phyloP scores from a whole-genome alignment of 2,113 vertebrate genomes.

The Phasianus colchicus region DNA sequence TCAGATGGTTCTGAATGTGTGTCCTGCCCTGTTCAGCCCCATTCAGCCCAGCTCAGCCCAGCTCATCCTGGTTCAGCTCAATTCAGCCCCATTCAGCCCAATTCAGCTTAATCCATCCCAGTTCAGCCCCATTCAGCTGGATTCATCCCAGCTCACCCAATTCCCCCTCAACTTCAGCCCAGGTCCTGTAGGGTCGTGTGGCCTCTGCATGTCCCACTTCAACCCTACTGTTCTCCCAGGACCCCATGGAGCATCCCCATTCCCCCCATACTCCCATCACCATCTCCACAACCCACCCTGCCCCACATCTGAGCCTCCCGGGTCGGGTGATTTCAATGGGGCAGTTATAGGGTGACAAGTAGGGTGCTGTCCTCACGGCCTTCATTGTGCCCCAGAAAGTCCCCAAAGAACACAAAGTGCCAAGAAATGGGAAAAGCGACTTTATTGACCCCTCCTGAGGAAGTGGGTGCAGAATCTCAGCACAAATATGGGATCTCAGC shows the following conservation, averaged over 20 bases:
- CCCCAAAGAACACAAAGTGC: neutral
- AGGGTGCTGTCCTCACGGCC: neutral
- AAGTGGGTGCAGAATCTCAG: neutral
- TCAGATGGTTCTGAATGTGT: too few species aligned
- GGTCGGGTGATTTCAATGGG: neutral
- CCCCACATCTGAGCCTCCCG: neutral
- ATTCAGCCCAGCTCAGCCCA: too few species aligned
- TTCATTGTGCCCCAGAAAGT: neutral
- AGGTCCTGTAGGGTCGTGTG: too few species aligned
- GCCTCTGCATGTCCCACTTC: neutral
- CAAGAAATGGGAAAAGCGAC: neutral
- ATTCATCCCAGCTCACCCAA: too few species aligned
- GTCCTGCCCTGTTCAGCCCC: too few species aligned
- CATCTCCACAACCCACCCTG: neutral
- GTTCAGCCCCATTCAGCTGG: too few species aligned
- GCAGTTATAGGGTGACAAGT: neutral
- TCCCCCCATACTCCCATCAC: too few species aligned
- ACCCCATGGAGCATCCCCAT: neutral
- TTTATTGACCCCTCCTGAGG: neutral
- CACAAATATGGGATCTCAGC: accelerated
- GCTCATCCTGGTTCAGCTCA: too few species aligned
- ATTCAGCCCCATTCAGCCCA: neutral
- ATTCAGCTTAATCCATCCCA: too few species aligned
- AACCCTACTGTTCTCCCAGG: neutral
- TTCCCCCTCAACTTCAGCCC: too few species aligned